Base-by-base conservation (phyloP, 2,888 invertebrate species). In the Diarsia dahlii region DNA sequence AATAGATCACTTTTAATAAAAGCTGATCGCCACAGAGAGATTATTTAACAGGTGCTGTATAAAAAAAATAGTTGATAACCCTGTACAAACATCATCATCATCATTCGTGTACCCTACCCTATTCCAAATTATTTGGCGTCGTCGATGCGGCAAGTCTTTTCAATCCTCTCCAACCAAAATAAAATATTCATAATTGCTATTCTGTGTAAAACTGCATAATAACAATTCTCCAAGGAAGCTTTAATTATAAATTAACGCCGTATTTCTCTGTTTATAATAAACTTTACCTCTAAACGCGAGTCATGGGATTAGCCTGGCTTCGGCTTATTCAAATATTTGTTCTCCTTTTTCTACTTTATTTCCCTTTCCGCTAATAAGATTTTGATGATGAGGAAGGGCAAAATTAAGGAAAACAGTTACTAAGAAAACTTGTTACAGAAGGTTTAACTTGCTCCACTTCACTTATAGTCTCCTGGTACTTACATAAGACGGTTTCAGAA, bases 261-360 rank as follows among this genome's bases (percentile, higher is more conserved):
- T 80, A 58, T 76, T 80, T 76, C 63, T 52, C 56, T 70, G 66
- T 71, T 71, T 81, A 67, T 80, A 23, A 60, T 15, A 64, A 67
- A 68, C 63, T 76, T 71, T 50, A 62, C 67, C n/a, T 81, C 58
- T 56, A 52, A 60, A 67, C 45, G 63, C 54, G 46, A 67, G 63
- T 48, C 69, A n/a, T 20, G 62, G 76, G 70, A 78, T 81, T 82
- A 82, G 6, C 34, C 58, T 4, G 70, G 62, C 72, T 72, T 62
- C 60, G 4, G 12, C 18, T 69, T 60, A 20, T 71, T 54, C 48
- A 73, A 78, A 62, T 62, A 80, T 76, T 80, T 78, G 60, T 78
- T 65, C 46, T 48, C 45, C 60, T 62, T 73, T 81, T 78, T 56
- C 45, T 18, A 56, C 9, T 60, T 78, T 39, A 48, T 48, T 80